Conservation (phyloP, 2,113 vertebrate species). For the Pelecanoides urinatrix region DNA sequence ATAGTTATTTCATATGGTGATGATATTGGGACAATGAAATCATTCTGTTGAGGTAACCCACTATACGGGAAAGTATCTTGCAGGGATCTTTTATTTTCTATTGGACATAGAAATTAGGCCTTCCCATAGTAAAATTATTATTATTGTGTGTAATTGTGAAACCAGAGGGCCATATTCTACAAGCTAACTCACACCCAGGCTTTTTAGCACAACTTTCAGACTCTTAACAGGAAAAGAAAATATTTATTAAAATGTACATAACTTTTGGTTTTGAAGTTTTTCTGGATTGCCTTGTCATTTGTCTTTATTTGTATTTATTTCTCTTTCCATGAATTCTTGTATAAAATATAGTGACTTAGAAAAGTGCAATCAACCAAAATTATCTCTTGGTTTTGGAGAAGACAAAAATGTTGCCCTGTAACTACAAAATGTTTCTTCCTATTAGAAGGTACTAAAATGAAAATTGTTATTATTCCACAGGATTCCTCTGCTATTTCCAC, state of each 20-base stretch:
- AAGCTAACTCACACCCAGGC: not conserved
- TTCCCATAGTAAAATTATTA: not conserved
- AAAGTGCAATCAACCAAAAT: not conserved
- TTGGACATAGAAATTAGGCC: not conserved
- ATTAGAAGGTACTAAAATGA: not conserved
- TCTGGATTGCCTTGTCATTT: not conserved
- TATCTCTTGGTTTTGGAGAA: not conserved
- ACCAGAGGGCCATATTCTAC: not conserved
- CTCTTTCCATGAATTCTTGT: not conserved
- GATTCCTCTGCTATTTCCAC: not conserved
- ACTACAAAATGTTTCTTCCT: not conserved
- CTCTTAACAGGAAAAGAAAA: not conserved
- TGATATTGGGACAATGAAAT: not conserved
- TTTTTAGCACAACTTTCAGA: not conserved
- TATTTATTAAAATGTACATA: not conserved
- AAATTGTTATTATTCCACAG: not conserved
- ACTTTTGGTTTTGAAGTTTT: not conserved
- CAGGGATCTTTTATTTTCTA: not conserved
- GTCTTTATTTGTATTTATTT: not conserved
- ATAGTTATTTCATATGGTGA: not conserved
- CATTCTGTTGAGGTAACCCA: not conserved
- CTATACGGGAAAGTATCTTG: not conserved
- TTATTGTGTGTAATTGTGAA: not conserved
- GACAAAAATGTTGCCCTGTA: not conserved
- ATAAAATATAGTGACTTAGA: not conserved